Conservation (phyloP, 2,888 invertebrate species). For the Polymixis lichenea region DNA sequence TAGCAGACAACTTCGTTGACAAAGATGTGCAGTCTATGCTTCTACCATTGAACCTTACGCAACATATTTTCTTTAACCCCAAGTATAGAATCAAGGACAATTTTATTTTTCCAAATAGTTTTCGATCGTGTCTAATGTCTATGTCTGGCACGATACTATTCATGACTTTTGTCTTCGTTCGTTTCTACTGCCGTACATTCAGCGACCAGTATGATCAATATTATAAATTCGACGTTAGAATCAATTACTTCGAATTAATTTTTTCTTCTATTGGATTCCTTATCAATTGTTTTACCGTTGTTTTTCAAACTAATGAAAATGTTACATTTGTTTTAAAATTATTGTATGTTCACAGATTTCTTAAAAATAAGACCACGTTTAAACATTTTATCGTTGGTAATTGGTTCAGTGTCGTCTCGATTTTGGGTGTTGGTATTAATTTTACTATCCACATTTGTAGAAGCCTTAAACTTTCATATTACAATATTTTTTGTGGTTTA, state of each 20-base stretch:
- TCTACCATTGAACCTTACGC: constrained; percentile 12
- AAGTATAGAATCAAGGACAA: constrained; percentile 18
- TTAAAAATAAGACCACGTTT: constrained; percentile 6
- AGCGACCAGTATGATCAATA: fast-evolving
- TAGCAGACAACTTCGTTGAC: constrained; percentile 2
- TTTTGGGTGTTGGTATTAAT: neutral
- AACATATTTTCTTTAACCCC: constrained; percentile 10
- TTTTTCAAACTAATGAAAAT: neutral
- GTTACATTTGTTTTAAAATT: constrained; percentile 17
- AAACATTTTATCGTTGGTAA: constrained; percentile 22
- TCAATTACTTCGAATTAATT: neutral
- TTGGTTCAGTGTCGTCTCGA: constrained; percentile 15
- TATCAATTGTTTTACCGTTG: neutral
- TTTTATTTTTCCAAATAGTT: constrained; percentile 11
- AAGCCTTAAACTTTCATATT: neutral
- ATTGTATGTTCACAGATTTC: constrained; percentile 10
- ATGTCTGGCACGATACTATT: constrained; percentile 4
- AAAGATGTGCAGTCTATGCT: constrained; percentile 34
- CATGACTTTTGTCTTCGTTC: neutral
- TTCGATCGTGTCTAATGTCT: constrained; percentile 1
- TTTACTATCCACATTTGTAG: neutral
- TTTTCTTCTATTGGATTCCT: neutral
- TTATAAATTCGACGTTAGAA: neutral
- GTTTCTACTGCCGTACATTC: neutral
- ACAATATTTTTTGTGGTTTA: neutral